Percentiles rank a stretch among this genome's conserved stretches.
phyloP scores from a whole-genome alignment of 2,888 invertebrate species.

The Rhagonycha fulva region DNA sequence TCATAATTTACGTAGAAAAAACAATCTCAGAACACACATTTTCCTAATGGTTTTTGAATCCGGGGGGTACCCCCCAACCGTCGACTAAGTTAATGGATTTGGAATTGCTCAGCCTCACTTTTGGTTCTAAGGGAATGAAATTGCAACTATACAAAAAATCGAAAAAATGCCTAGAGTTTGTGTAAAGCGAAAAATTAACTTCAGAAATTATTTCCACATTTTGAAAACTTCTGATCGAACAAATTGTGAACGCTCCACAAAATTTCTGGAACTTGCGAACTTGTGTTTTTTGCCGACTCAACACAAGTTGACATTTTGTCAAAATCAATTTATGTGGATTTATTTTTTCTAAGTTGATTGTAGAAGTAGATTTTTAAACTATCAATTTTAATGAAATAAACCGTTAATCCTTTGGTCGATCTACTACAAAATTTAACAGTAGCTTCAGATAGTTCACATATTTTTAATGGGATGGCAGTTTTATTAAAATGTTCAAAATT shows the following conservation, averaged over 20 bases:
- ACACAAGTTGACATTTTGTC: background rate
- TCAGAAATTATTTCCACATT: background rate
- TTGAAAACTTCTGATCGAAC: background rate
- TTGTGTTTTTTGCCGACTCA: background rate
- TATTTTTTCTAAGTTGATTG: background rate
- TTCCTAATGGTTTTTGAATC: too few relatives aligned
- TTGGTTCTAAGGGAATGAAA: too few relatives aligned
- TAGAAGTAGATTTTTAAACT: background rate
- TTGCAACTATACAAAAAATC: too few relatives aligned
- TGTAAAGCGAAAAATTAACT: too few relatives aligned
- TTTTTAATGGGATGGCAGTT: conserved; percentile 32
- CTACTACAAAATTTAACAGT: background rate
- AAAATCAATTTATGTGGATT: background rate
- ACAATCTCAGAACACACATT: too few relatives aligned
- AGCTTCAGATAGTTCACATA: background rate
- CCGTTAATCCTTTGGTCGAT: background rate
- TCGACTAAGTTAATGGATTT: too few relatives aligned
- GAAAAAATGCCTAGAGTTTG: too few relatives aligned
- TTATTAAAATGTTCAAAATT: conserved; percentile 37
- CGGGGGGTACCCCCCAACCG: too few relatives aligned
- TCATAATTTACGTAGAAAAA: too few relatives aligned
- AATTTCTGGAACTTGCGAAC: background rate
- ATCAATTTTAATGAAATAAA: background rate
- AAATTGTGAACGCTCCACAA: background rate
- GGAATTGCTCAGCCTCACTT: too few relatives aligned